A percentile compares a stretch with the other conserved stretches of the same genome.
Evolutionary conservation across 2,797 vertebrate species (phyloP).

Genomic region (Sorex maritimensis): DNA sequence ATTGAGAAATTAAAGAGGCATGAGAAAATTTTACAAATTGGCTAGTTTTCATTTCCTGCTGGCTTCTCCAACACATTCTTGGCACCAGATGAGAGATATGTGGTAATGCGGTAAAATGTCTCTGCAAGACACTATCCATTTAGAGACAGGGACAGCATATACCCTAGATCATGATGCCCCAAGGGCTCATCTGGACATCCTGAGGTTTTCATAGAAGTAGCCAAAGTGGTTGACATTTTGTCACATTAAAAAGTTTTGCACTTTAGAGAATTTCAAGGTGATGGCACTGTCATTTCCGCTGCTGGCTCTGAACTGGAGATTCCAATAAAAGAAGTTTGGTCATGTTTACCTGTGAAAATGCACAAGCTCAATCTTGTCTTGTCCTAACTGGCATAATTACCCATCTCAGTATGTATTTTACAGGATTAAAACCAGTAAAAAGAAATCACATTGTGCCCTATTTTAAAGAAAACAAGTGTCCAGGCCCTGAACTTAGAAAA

Average conservation of each 20-base stretch:
- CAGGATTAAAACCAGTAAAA: conserved; percentile 67
- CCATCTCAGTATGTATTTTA: conserved; percentile 39
- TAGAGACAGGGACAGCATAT: conserved; percentile 51
- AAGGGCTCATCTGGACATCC: conserved; percentile 64
- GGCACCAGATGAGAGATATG: conserved; percentile 77
- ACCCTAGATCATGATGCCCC: conserved; percentile 28
- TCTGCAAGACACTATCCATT: conserved; percentile 68
- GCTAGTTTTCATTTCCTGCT: conserved; percentile 64
- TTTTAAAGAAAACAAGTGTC: conserved; percentile 63
- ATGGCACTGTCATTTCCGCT: conserved; percentile 39
- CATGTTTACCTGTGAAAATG: conserved; percentile 70
- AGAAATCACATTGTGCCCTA: conserved; percentile 69
- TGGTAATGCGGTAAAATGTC: conserved; percentile 79
- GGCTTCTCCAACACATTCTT: conserved; percentile 77
- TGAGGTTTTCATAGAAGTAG: conserved; percentile 75
- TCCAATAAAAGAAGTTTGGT: conserved; percentile 62
- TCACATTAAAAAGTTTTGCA: conserved; percentile 51
- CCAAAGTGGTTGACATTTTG: conserved; percentile 52
- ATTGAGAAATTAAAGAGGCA: conserved; percentile 77
- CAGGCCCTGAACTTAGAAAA: conserved; percentile 53
- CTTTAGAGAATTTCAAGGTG: conserved; percentile 48
- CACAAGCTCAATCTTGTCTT: conserved; percentile 70
- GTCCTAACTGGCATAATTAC: conserved; percentile 67
- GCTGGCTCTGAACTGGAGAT: conserved; percentile 69
- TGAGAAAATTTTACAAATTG: conserved; percentile 79